Evolutionary conservation across 2,113 vertebrate species (phyloP).

Genomic region (Epinephelus cyanopodus): DNA sequence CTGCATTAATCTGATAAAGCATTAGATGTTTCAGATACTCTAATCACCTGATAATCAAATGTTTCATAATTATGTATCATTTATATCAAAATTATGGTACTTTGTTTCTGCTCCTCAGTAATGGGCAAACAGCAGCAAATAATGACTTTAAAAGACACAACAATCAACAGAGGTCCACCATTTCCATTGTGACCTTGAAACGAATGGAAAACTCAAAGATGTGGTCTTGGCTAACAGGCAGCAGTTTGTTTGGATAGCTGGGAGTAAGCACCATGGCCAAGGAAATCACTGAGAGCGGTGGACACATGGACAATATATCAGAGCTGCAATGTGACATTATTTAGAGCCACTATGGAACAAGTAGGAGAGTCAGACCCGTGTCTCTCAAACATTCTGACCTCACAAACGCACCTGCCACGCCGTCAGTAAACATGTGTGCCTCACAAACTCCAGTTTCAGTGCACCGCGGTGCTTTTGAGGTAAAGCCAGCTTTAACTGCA

Average conservation of each 20-base stretch:
- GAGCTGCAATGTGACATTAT: constrained; percentile 27
- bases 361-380: not conserved
- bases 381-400: not conserved
- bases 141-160: not conserved
- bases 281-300: constrained; percentile 7
- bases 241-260: constrained; percentile 3
- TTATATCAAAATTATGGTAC: not conserved
- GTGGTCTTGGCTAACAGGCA: constrained; percentile 15
- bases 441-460: constrained; percentile 20
- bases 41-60: not conserved
- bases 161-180: not conserved
- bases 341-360: not conserved
- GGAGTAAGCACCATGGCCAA: constrained; percentile 14
- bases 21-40: not conserved
- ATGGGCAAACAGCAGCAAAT: not conserved
- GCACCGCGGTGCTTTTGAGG: not conserved
- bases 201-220: not conserved
- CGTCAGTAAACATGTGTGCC: not conserved
- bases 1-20: not conserved
- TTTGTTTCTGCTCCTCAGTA: not conserved
- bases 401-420: not conserved
- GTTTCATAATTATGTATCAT: not conserved
- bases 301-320: constrained; percentile 20
- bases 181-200: constrained; percentile 19
- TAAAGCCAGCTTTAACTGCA: constrained; percentile 21